Percentiles rank a stretch among this genome's conserved stretches.
These are phyloP conservation scores for Chroicocephalus ridibundus DNA, from an alignment of 2,113 vertebrate genomes.

Conservation along the genomic window DNA sequence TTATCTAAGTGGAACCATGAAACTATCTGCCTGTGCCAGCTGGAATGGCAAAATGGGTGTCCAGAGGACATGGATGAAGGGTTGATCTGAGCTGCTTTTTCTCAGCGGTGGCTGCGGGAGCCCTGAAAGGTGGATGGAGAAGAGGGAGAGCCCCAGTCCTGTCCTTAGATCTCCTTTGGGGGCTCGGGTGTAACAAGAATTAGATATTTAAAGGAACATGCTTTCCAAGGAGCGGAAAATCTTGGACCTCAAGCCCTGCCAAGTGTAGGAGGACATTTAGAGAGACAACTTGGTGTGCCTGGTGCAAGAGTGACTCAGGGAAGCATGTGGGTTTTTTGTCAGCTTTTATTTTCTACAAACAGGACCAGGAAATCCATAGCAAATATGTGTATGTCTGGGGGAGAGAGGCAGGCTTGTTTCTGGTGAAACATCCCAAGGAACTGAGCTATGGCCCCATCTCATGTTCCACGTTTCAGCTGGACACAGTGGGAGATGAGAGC, in stretches of 20 bases:
- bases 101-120: neutral
- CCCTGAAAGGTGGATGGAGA: neutral
- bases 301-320: neutral
- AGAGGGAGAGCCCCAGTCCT: neutral
- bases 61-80: neutral
- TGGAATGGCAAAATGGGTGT: neutral
- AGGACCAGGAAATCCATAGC: neutral
- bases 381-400: neutral
- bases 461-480: rapidly evolving
- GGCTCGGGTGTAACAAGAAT: rapidly evolving
- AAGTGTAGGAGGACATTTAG: neutral
- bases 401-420: neutral
- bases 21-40: neutral
- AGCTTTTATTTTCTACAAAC: neutral
- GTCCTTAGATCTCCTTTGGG: neutral
- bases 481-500: neutral
- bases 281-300: neutral
- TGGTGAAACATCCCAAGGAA: neutral
- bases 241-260: neutral
- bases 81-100: neutral
- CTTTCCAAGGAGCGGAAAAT: neutral
- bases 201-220: neutral
- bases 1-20: neutral
- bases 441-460: neutral
- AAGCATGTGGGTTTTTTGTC: rapidly evolving